Percentiles rank a stretch among this genome's conserved stretches.
These are phyloP conservation scores for Pogona vitticeps DNA, from an alignment of 2,113 vertebrate genomes.

Conservation along the genomic window DNA sequence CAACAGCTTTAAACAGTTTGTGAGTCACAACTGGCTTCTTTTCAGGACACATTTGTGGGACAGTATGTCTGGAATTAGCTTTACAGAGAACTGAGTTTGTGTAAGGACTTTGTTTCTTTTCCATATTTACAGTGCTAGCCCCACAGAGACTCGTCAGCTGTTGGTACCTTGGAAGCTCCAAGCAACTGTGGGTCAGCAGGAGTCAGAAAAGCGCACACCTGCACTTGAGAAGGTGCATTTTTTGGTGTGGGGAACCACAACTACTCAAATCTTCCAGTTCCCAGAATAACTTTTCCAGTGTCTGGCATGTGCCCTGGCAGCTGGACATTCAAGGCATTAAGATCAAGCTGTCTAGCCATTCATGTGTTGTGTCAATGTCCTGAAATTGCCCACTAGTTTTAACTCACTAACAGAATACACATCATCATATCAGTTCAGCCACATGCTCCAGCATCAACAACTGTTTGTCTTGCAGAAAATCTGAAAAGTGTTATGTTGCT, in stretches of 20 bases:
- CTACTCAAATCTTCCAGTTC: no score
- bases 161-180: constrained; percentile 34
- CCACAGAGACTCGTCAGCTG: constrained; percentile 44
- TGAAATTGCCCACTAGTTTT: not conserved
- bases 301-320: no score
- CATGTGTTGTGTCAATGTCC: not conserved
- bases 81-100: constrained; percentile 35
- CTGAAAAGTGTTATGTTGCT: no score
- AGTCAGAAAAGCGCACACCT: not conserved
- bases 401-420: not conserved
- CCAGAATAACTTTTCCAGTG: no score
- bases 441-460: no score
- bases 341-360: not conserved
- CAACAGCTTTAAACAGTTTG: constrained; percentile 21
- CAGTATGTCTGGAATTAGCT: constrained; percentile 51
- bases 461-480: no score
- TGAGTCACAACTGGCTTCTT: not conserved
- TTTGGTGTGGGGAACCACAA: no score
- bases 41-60: not conserved
- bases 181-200: constrained; percentile 60
- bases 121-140: not conserved
- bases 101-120: constrained; percentile 12
- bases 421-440: not conserved
- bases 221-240: no score
- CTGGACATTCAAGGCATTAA: not conserved